These are phyloP conservation scores for Brachyhypopomus occidentalis DNA, from an alignment of 2,113 vertebrate genomes.

Conservation along the genomic window DNA sequence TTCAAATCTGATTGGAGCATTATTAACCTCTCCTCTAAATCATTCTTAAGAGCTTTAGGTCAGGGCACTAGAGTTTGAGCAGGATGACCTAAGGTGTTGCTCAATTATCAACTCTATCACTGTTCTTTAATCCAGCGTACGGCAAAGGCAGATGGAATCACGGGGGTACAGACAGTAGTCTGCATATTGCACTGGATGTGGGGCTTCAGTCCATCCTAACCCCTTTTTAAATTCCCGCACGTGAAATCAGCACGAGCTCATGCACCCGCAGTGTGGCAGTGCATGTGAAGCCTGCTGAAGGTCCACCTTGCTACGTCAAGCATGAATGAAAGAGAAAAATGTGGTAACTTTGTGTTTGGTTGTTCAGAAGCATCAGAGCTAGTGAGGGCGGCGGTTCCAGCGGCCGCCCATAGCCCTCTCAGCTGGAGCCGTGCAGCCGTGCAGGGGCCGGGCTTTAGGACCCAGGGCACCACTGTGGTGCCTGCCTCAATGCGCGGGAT, in stretches of 20 bases:
- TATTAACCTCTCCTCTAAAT: slow-evolving; percentile 7
- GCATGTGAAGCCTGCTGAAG: too few relatives aligned
- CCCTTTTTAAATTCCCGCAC: too few relatives aligned
- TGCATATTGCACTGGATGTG: neutral
- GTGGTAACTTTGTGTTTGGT: too few relatives aligned
- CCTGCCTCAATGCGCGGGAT: slow-evolving; percentile 3
- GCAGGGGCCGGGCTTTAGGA: neutral
- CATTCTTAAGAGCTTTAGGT: neutral
- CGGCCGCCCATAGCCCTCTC: too few relatives aligned
- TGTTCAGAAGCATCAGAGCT: too few relatives aligned
- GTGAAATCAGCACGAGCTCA: too few relatives aligned
- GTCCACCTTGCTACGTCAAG: too few relatives aligned
- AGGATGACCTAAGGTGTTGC: neutral
- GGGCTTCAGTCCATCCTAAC: too few relatives aligned
- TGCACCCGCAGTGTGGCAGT: too few relatives aligned
- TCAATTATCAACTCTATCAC: neutral
- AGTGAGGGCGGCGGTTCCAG: too few relatives aligned
- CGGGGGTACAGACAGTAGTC: neutral
- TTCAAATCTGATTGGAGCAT: slow-evolving; percentile 22
- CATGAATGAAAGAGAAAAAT: too few relatives aligned
- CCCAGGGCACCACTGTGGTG: neutral
- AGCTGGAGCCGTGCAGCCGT: neutral
- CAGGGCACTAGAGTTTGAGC: neutral
- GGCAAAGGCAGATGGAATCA: slow-evolving; percentile 5
- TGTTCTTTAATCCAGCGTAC: slow-evolving; percentile 3